Evolutionary conservation across 1,140 invertebrate species (phyloP), one percentile per base, ranked within the genome.

Genomic region (Pemphigus obesinymphae): DNA sequence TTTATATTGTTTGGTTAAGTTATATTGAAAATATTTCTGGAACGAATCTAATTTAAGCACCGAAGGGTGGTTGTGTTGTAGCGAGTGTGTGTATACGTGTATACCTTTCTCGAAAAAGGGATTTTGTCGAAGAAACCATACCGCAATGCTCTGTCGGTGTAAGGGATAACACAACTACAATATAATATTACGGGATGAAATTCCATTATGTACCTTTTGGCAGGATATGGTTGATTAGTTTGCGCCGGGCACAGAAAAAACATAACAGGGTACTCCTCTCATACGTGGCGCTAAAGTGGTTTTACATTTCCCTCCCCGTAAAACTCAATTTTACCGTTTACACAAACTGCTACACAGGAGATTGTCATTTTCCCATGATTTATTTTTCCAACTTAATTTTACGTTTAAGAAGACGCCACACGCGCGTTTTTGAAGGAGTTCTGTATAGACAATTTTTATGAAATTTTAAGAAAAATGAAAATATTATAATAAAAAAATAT

Each of bases 171-270:
- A 3, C 20, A 11, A 23, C 34, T 68, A 37, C 23, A 70, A 70
- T 45, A 45, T 45, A 26, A 70, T 70, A 70, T 43, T 43, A 45
- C 13, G 13, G 23, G 37, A 45, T 45, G 23, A 45, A 70, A 70
- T 70, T 70, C 37, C 23, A 45, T 70, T 70, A 70, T 70, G 68
- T 70, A 45, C 68, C 40, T 45, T 45, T 45, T 45, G 13, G 17
- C 17, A 48, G 26, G 45, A n/a, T n/a, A 17, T 10, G 29, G 70
- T 73, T 73, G 70, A 73, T 73, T 73, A 73, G 70, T 73, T 73
- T 73, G 26, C 10, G 70, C 26, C 17, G 8, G 17, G 26, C 29
- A 13, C 26, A 73, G 20, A 73, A 73, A 50, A 40, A 73, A 13
- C 17, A n/a, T 15, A 48, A 31, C 17, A 29, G 11, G 13, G 5